Evolutionary conservation across 1,140 invertebrate genomes (phyloP).

Genomic region (Drosophila ambigua): DNA sequence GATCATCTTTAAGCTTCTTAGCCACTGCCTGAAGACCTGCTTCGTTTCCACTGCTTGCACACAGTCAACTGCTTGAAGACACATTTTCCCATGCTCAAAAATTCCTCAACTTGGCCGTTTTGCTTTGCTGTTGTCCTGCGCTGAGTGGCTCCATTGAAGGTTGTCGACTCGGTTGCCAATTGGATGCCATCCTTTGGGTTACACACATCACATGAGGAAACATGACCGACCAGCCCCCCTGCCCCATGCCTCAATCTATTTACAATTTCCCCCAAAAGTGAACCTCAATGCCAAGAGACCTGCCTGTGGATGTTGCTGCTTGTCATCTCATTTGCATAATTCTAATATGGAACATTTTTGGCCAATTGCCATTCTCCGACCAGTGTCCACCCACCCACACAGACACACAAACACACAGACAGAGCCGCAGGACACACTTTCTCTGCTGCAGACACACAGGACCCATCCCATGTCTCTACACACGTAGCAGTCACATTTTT

Average conservation of each 20-base stretch:
- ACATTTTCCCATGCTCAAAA: no score
- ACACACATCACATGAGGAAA: slow-evolving; percentile 2
- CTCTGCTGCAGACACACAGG: slow-evolving; percentile 2
- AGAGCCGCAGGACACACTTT: no score
- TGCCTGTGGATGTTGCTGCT: slow-evolving; percentile 27
- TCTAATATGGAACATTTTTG: slow-evolving; percentile 79
- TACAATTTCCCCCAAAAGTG: neutral
- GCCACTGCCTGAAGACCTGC: no score
- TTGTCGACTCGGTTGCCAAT: no score
- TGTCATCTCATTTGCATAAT: slow-evolving; percentile 74
- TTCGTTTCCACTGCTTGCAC: neutral
- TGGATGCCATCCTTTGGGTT: no score
- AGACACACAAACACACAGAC: neutral
- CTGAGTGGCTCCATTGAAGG: no score
- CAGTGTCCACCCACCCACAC: slow-evolving; percentile 48
- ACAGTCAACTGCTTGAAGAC: no score
- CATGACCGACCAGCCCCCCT: neutral
- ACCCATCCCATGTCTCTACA: neutral
- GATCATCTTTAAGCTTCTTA: no score
- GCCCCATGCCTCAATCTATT: no score
- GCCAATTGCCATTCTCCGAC: slow-evolving; percentile 40
- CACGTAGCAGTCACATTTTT: neutral
- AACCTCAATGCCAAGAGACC: slow-evolving; percentile 10
- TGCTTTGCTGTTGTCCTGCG: no score
- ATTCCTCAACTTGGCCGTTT: no score